A percentile compares a stretch with the other conserved stretches of the same genome.
These are phyloP conservation scores for Dioctria rufipes DNA, from an alignment of 2,888 invertebrate genomes.

Conservation along the genomic window DNA sequence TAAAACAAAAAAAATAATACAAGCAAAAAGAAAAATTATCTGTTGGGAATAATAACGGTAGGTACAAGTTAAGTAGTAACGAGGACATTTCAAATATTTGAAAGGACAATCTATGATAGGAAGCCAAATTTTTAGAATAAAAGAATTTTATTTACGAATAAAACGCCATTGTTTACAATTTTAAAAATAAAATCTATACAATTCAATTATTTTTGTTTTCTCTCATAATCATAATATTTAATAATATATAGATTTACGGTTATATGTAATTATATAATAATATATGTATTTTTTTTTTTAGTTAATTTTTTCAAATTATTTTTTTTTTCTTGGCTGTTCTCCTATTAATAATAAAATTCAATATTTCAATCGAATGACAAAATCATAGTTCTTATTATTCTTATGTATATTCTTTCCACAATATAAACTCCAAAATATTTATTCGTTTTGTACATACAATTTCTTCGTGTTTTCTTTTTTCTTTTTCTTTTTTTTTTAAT, in stretches of 20 bases:
- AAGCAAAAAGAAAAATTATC: not conserved
- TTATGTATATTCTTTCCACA: conserved; percentile 20
- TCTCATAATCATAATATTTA: conserved; percentile 21
- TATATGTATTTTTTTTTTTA: conserved; percentile 43
- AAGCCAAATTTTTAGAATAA: conserved; percentile 32
- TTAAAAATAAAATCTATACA: conserved; percentile 57
- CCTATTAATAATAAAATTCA: conserved; percentile 28
- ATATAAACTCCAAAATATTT: conserved; percentile 46
- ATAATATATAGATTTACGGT: conserved; percentile 32
- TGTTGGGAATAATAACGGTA: too few species aligned
- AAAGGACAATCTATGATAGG: conserved; percentile 14
- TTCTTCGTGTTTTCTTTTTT: conserved; percentile 17
- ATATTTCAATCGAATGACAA: conserved; percentile 28
- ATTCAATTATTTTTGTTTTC: conserved; percentile 36
- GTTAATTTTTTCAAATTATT: conserved; percentile 32
- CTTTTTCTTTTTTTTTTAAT: conserved; percentile 28
- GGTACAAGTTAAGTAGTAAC: not conserved
- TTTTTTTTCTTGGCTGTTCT: conserved; percentile 26
- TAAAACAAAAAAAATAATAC: not conserved
- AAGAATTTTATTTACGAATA: conserved; percentile 54
- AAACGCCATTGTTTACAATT: conserved; percentile 56
- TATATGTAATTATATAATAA: conserved; percentile 37
- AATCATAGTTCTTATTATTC: not conserved
- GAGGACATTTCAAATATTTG: not conserved
- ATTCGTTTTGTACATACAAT: conserved; percentile 47